Evolutionary conservation across 1,140 invertebrate genomes (phyloP), one percentile per base, ranked within the genome.

Genomic region (Limonius californicus): DNA sequence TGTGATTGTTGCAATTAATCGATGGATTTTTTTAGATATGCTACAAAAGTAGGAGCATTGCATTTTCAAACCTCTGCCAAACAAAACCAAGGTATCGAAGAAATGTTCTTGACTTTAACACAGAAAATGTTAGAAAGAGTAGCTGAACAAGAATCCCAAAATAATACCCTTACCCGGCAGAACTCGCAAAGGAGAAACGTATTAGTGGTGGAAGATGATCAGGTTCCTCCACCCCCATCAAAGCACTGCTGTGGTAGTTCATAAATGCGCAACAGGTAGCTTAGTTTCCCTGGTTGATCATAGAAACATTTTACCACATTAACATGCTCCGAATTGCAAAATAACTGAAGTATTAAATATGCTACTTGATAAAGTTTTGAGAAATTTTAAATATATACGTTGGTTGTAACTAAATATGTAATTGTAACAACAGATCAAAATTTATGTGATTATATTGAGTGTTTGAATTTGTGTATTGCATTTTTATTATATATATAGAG

Each of bases 51-150:
- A 8, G 94, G 92, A 39, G 97, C 97, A n/a, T 85, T 86, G 63
- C 96, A 98, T 79, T 94, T 89, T 79, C 89, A 95, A 68, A 97
- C 95, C 12, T 98, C 97, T 19, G 97, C 97, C 0, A 99, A 99
- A 80, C 76, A 89, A 18, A 98, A 98, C 76, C 83, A 89, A 76
- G 92, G 93, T 20, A 92, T 99, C 16, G 91, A 97, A 73, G 94
- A 98, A 67, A 81, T 99, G 73, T 99, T 99, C 77, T 74, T 96
- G 42, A 87, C 94, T 66, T 77, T 98, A 50, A 90, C 90, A 15
- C 85, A 87, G 54, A 75, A 83, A 47, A 89, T 89, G 86, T 81
- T 88, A 47, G 74, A 79, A 21, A 77, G 78, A 61, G 79, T 78
- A 11, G 79, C 80, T 59, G 77, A 78, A 62, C 74, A 79, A 69